Percentiles rank a stretch among this genome's conserved stretches.
phyloP scores from a whole-genome alignment of 1,140 invertebrate genomes.

The Philaenus spumarius region DNA sequence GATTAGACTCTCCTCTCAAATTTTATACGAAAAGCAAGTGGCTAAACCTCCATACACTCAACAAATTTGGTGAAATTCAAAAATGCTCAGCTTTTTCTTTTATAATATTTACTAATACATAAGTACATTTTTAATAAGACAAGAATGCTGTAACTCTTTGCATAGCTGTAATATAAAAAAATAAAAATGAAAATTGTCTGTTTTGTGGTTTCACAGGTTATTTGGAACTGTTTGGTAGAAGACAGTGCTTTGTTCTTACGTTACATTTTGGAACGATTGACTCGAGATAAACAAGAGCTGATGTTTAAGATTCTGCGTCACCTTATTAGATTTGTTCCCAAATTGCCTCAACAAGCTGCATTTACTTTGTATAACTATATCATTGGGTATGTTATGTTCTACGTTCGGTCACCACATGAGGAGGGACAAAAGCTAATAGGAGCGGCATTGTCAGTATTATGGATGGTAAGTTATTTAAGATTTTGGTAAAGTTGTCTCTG shows the following conservation, averaged over 20 bases:
- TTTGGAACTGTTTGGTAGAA: constrained; percentile 97
- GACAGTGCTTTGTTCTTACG: constrained; percentile 94
- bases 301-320: constrained; percentile 92
- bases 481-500: too few relatives aligned
- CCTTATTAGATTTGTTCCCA: constrained; percentile 86
- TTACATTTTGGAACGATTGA: constrained; percentile 93
- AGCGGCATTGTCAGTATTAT: constrained; percentile 87
- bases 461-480: constrained; percentile 67
- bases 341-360: constrained; percentile 93
- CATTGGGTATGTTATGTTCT: constrained; percentile 99
- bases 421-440: constrained; percentile 89
- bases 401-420: constrained; percentile 91
- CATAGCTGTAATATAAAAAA: too few relatives aligned
- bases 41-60: too few relatives aligned
- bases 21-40: too few relatives aligned
- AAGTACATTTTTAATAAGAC: too few relatives aligned
- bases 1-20: too few relatives aligned
- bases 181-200: too few relatives aligned
- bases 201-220: too few relatives aligned
- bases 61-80: too few relatives aligned
- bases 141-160: too few relatives aligned
- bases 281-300: constrained; percentile 89
- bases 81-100: too few relatives aligned
- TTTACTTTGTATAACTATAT: constrained; percentile 99
- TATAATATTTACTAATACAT: too few relatives aligned